phyloP scores from a whole-genome alignment of 2,888 invertebrate species.

The Carterocephalus palaemon region DNA sequence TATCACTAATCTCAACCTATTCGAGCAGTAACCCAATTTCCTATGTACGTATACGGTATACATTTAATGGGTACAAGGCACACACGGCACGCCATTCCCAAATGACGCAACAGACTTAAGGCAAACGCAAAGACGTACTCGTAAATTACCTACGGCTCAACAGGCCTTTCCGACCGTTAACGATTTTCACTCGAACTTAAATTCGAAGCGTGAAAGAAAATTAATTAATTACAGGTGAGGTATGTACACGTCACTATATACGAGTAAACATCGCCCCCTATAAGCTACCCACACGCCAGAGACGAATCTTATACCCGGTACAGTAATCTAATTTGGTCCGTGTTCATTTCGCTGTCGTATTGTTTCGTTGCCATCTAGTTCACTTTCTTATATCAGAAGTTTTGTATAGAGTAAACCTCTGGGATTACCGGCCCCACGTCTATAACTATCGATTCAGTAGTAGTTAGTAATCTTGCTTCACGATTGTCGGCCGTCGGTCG shows the following conservation, averaged over 20 bases:
- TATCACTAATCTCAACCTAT: constrained; percentile 60
- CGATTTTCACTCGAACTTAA: constrained; percentile 66
- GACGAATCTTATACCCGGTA: constrained; percentile 16
- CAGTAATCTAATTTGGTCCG: constrained; percentile 19
- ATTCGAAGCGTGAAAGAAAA: constrained; percentile 72
- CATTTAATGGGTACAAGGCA: constrained; percentile 68
- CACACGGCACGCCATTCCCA: constrained; percentile 66
- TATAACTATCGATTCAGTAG: constrained; percentile 23
- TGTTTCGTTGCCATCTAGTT: constrained; percentile 21
- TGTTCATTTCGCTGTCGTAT: constrained; percentile 20
- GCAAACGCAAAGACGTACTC: constrained; percentile 64
- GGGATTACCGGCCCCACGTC: constrained; percentile 23
- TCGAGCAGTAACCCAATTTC: constrained; percentile 71
- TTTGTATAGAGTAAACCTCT: constrained; percentile 22
- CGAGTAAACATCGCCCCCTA: constrained; percentile 31
- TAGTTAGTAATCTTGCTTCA: constrained; percentile 25
- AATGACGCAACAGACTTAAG: constrained; percentile 66
- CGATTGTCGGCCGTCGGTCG: constrained; percentile 26
- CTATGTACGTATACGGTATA: constrained; percentile 64
- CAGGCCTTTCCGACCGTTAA: constrained; percentile 73
- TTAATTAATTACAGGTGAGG: constrained; percentile 69
- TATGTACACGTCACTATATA: constrained; percentile 40
- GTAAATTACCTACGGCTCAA: constrained; percentile 74
- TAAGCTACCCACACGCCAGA: constrained; percentile 20
- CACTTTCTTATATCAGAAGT: constrained; percentile 24